Evolutionary conservation across 2,113 vertebrate genomes (phyloP).

Genomic region (Puffinus mauretanicus): DNA sequence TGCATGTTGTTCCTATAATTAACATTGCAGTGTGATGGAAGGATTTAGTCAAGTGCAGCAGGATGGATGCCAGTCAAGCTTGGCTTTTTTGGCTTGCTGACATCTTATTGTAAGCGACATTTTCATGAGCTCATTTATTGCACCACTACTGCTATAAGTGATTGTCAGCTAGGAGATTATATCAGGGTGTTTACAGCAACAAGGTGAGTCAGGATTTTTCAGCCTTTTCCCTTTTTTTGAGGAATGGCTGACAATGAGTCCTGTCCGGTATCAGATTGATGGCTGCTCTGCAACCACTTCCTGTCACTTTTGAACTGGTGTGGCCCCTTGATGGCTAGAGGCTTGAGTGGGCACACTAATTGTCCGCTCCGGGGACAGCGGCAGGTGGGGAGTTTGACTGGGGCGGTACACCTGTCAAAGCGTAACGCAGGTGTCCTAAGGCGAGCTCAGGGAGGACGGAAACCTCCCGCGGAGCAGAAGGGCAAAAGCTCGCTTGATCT

Average conservation of each 20-base stretch:
- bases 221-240: background rate
- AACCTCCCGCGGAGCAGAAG: no score
- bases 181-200: background rate
- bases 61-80: background rate
- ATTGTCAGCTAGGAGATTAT: slow-evolving; percentile 6
- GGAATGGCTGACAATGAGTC: background rate
- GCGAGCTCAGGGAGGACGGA: no score
- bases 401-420: no score
- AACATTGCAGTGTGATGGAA: background rate
- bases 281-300: background rate
- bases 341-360: background rate
- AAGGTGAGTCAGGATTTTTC: background rate
- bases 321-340: background rate
- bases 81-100: background rate
- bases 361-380: no score
- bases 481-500: no score
- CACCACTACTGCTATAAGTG: background rate
- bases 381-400: no score
- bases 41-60: background rate
- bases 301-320: background rate
- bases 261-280: background rate
- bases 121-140: slow-evolving; percentile 53
- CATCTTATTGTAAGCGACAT: slow-evolving; percentile 25
- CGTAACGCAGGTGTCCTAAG: no score
- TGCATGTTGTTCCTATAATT: background rate